These are phyloP conservation scores for Bombus haemorrhoidalis DNA, from an alignment of 1,140 invertebrate genomes.

Conservation along the genomic window DNA sequence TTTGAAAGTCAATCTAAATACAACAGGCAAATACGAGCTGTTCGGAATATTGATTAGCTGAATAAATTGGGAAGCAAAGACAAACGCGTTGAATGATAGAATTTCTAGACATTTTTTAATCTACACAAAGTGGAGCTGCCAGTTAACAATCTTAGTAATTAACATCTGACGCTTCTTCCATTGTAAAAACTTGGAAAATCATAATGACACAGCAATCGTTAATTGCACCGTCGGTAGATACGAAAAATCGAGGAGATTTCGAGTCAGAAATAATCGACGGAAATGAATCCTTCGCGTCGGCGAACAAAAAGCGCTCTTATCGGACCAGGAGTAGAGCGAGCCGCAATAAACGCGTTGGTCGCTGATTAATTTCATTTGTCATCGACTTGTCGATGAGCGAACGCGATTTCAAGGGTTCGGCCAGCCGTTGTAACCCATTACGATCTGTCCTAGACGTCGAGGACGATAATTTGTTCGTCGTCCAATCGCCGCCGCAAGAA, in stretches of 20 bases:
- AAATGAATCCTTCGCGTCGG: background rate
- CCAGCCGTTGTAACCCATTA: conserved; percentile 26
- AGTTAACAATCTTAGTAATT: background rate
- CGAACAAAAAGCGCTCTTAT: background rate
- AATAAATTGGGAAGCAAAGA: too few species aligned
- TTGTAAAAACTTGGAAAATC: background rate
- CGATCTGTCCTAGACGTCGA: conserved; percentile 26
- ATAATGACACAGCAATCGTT: background rate
- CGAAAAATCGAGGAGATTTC: background rate
- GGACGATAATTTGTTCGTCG: conserved; percentile 18
- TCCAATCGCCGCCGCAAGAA: conserved; percentile 24
- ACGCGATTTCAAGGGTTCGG: conserved; percentile 19
- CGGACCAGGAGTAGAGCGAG: background rate
- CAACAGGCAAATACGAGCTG: too few species aligned
- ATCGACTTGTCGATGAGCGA: conserved; percentile 25
- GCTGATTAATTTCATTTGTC: conserved; percentile 35
- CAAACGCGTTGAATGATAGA: too few species aligned
- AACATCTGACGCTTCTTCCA: background rate
- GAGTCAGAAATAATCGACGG: background rate
- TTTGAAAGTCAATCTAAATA: background rate
- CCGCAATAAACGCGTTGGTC: background rate
- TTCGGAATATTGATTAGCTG: too few species aligned
- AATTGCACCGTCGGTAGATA: background rate
- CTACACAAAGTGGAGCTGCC: too few species aligned
- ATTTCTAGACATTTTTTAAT: too few species aligned